Conservation (phyloP, 1,140 invertebrate species). For the Nasonia vitripennis region DNA sequence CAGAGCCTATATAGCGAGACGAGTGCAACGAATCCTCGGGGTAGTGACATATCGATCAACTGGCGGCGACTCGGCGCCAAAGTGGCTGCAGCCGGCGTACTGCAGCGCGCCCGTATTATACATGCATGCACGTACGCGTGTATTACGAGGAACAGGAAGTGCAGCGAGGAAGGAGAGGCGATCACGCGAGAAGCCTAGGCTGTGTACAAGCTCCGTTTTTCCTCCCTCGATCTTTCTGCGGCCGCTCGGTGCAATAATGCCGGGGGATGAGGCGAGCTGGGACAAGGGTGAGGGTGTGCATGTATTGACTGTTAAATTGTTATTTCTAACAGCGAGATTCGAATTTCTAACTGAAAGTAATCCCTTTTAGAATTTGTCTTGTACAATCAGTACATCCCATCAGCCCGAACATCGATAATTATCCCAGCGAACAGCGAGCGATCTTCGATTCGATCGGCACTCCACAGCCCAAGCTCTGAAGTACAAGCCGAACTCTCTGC, state of each 20-base stretch:
- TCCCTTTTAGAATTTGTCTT: too few species aligned
- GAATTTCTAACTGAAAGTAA: too few species aligned
- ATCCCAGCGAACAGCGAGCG: too few species aligned
- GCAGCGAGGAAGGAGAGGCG: neutral
- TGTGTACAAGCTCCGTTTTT: neutral
- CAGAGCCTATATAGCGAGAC: neutral
- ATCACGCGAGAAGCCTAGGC: neutral
- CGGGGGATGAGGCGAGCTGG: neutral
- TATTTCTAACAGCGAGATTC: too few species aligned
- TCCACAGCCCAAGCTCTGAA: neutral
- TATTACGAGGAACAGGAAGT: conserved; percentile 17
- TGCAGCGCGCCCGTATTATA: neutral
- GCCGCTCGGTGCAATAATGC: too few species aligned
- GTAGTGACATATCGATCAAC: conserved; percentile 66
- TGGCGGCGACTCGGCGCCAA: conserved; percentile 53
- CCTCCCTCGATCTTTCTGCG: neutral
- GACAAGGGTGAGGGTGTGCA: too few species aligned
- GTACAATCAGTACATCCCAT: too few species aligned
- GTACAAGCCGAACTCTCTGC: neutral
- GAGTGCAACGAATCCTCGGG: conserved; percentile 53
- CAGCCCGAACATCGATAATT: too few species aligned
- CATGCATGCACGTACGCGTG: neutral
- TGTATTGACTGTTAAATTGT: too few species aligned
- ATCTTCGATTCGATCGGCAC: too few species aligned
- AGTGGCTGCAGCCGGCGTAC: conserved; percentile 42